Conservation (phyloP, 2,888 invertebrate species). For the Suillia variegata region DNA sequence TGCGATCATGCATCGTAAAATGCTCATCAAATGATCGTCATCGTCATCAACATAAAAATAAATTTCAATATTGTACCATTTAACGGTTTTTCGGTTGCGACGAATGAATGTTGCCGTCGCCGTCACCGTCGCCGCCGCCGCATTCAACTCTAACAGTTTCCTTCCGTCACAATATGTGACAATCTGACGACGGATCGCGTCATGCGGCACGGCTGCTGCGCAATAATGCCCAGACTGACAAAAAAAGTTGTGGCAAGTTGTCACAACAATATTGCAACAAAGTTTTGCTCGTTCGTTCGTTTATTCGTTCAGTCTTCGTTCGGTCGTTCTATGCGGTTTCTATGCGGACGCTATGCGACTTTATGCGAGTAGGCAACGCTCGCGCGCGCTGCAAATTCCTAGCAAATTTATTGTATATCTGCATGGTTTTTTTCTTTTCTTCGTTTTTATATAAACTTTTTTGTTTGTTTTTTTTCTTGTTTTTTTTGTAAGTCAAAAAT, state of each 20-base stretch:
- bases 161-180: not conserved
- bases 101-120: constrained; percentile 8
- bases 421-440: too few species aligned
- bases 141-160: not conserved
- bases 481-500: too few species aligned
- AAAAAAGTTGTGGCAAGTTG: not conserved
- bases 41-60: constrained; percentile 48
- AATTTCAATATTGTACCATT: constrained; percentile 57
- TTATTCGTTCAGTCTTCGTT: too few species aligned
- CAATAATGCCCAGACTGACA: too few species aligned
- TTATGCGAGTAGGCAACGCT: too few species aligned
- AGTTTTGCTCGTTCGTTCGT: too few species aligned
- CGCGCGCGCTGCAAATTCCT: too few species aligned
- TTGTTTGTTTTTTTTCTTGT: not conserved
- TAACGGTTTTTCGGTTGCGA: constrained; percentile 48
- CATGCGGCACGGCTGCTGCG: not conserved
- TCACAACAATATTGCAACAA: not conserved
- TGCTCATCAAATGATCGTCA: constrained; percentile 40
- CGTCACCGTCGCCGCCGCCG: not conserved
- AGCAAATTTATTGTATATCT: not conserved
- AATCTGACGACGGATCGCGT: not conserved
- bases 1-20: constrained; percentile 35
- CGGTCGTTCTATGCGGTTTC: too few species aligned
- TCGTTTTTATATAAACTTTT: not conserved
- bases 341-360: too few species aligned